Base-by-base conservation (phyloP, 1,140 invertebrate species). In the Odontomachus brunneus region DNA sequence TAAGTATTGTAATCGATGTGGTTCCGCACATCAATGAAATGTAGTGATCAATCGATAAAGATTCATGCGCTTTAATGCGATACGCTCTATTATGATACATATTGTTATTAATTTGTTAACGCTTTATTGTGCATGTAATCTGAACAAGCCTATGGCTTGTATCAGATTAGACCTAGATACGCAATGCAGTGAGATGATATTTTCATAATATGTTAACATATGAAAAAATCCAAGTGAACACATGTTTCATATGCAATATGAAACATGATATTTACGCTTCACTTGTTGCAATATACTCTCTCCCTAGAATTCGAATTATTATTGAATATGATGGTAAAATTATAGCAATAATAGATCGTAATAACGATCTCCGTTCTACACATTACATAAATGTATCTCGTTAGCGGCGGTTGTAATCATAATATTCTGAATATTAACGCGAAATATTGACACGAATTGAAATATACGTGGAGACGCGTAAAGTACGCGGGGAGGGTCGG, bases 381-480 rank as follows among this genome's bases (percentile, higher is more conserved):
- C 9, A 44, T 44, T 44, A 44, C 9, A 44, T 44, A 44, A 33
- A 2, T 53, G 29, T 11, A 15, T 26, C 29, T 33, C 4, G 17
- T 62, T 78, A 24, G 15, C 51, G n/a, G 22, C 7, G 33, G 3
- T 65, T 55, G 51, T 22, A 66, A 65, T 19, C 7, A n/a, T 53
- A 60, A 67, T 55, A 55, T 78, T 67, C 15, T 17, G 29, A 4
- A 67, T 78, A 78, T 69, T 48, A 69, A 71, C 57, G 22, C 12
- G 24, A 57, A 80, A 59, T 69, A 57, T 59, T 38, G 22, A 57
- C 22, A 26, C 33, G 22, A 63, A n/a, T 22, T 80, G 14, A 80
- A 69, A 80, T n/a, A 69, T 71, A 22, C 49, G 65, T 29, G 65
- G 65, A 14, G 22, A 57, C 33, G 53, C 9, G 38, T 33, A 57